Evolutionary conservation across 1,140 invertebrate genomes (phyloP), one percentile per base, ranked within the genome.

Genomic region (Campoletis sonorensis): DNA sequence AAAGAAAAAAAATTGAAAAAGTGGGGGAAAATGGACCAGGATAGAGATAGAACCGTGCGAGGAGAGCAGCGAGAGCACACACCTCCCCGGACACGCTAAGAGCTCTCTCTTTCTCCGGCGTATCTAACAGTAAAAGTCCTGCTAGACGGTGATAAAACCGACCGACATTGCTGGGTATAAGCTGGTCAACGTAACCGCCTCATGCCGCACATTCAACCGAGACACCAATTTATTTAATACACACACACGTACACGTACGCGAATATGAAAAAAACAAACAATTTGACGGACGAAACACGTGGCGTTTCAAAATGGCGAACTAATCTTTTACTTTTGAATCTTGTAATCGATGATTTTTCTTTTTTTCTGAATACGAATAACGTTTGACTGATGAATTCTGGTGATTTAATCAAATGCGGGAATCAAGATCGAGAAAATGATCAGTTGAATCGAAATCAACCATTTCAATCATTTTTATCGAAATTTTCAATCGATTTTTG

Each of bases 71-170:
- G 70, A 58, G 75, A 82, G 73, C 72, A 81, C 77, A 78, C 26
- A n/a, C n/a, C n/a, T n/a, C 51, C 4, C 72, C 79, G 83, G 83
- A 76, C 71, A 80, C 82, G 79, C 78, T 61, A 76, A 73, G 78
- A 68, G 83, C 23, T 49, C 79, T 75, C 78, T 70, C 67, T 72
- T 84, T 73, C 72, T 73, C 54, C 77, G 33, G 58, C 18, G 77
- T 76, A 49, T 81, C 80, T 86, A 86, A 86, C 86, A 86, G 85
- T 86, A 87, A 86, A 87, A 87, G 85, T 86, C 85, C 85, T 81
- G 83, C 83, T 86, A 85, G 84, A 84, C 70, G 80, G 73, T 51
- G 82, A 84, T 82, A 83, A 81, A 83, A 79, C 49, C 58, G 72
- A 77, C 21, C 64, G 79, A 58, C 77, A 77, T 80, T 82, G 64